Evolutionary conservation across 2,888 invertebrate species (phyloP), one percentile per base, ranked within the genome.

Genomic region (Parasteatoda lunata): DNA sequence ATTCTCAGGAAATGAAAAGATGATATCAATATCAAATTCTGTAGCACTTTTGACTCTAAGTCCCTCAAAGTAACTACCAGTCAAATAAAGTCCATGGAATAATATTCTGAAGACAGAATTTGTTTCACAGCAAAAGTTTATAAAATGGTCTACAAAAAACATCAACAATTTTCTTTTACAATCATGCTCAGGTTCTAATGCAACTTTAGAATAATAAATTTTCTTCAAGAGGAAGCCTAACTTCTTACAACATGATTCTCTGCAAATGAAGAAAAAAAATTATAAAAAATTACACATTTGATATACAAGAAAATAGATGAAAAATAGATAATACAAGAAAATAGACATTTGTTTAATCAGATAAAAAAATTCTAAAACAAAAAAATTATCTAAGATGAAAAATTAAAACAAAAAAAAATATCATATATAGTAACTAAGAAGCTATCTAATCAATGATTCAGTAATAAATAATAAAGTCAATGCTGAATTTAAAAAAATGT

Each of bases 1-100:
- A 48, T 52, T 0, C 11, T 59, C 54, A 47, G 82, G 79, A 9
- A 90, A 64, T 5, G 73, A 49, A 15, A 90, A 65, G 13, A 87
- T 76, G 6, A 89, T 47, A 77, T 90, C 88, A 7, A 89, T 52
- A 71, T 90, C 90, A 86, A 90, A 90, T 85, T 90, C 89, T 15
- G 87, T 88, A 9, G 90, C 89, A 30, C 75, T 48, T 45, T 82
- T 83, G 13, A 90, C 86, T 65, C 89, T 68, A 7, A 90, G 48
- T 15, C 79, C 81, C 64, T 90, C 90, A 76, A 87, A 89, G 68
- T 84, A 89, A 69, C 90, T 90, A 7, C 89, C 89, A 66, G 89
- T 88, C 15, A 79, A 88, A 49, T 85, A 88, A 47, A 78, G 80
- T 5, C 79, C 64, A 72, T 89, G 75, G 49, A 82, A 90, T 30